Base-by-base conservation (phyloP, 2,888 invertebrate species). In the Apamea monoglypha region DNA sequence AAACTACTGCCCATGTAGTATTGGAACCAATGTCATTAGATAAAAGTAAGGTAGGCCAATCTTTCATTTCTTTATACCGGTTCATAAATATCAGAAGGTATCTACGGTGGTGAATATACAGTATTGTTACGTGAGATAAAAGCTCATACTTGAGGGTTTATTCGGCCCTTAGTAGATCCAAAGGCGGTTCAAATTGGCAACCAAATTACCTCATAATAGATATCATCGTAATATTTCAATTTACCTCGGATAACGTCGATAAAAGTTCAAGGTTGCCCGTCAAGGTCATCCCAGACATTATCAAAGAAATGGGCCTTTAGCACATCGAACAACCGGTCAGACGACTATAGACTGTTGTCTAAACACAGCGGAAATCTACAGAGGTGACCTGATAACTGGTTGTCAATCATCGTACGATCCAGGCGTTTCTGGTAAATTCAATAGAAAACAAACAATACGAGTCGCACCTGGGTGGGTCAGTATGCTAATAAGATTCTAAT, bases 401-500 rank as follows among this genome's bases (percentile, higher is more conserved):
- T 70, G 79, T 44, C 66, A 63, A 71, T 68, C 64, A 63, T 67
- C 69, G 69, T 68, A 67, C 64, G 72, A 76, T 76, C 76, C 79
- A 83, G 82, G 77, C 84, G 81, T 82, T 89, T 90, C 87, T 89
- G 74, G 76, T 81, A 74, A 75, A 82, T 83, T 82, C 80, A 80
- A 80, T 71, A 74, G 74, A 86, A 90, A 89, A 90, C 85, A 91
- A 92, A 91, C 90, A 91, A 89, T 86, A 79, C 81, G 36, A 73
- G 68, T 80, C 85, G 73, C 81, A 87, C 84, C 85, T 86, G 86
- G 90, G 88, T 89, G 83, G 89, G 91, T 91, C 90, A 89, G 91
- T 93, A 93, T 93, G 93, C 94, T 94, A 94, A 95, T 94, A 92
- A 92, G 92, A 94, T 94, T 93, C 93, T 92, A 92, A 94, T 92